A percentile compares a stretch with the other conserved stretches of the same genome.
Conservation (phyloP, 1,140 invertebrate species). For the Lepeophtheirus salmonis region DNA sequence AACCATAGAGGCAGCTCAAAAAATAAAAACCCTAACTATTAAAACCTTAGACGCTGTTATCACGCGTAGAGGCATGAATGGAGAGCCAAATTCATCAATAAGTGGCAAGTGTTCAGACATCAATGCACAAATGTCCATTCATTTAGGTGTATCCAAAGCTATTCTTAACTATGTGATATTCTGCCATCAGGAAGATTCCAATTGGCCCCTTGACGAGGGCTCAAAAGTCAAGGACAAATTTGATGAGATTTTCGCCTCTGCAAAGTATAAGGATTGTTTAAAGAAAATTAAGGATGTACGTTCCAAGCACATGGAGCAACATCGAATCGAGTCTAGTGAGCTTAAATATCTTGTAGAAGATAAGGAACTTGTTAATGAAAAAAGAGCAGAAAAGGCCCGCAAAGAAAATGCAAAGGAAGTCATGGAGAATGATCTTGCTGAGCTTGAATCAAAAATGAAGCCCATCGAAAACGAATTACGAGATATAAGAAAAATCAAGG, state of each 20-base stretch:
- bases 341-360: slow-evolving; percentile 11
- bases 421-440: slow-evolving; percentile 23
- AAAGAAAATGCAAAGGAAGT: slow-evolving; percentile 19
- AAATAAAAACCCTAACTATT: slow-evolving; percentile 36
- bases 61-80: slow-evolving; percentile 28
- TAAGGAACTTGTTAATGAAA: slow-evolving; percentile 10
- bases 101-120: slow-evolving; percentile 44
- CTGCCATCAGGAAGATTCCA: slow-evolving; percentile 94
- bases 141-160: slow-evolving; percentile 73
- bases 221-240: slow-evolving; percentile 86
- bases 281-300: slow-evolving; percentile 48
- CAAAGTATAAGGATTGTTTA: slow-evolving; percentile 76
- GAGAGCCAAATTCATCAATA: slow-evolving; percentile 19
- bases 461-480: slow-evolving; percentile 6
- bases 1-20: slow-evolving; percentile 38
- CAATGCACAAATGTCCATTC: slow-evolving; percentile 39
- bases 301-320: neutral
- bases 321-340: slow-evolving; percentile 1
- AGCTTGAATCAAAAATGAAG: neutral
- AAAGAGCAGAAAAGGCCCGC: neutral
- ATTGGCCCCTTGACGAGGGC: slow-evolving; percentile 82
- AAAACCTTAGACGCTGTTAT: slow-evolving; percentile 50
- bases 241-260: slow-evolving; percentile 93
- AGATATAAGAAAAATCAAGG: slow-evolving; percentile 20
- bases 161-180: slow-evolving; percentile 93